Percentiles rank a stretch among this genome's conserved stretches.
Conservation (phyloP, 2,113 vertebrate genomes). For the Corythornis vintsioides region DNA sequence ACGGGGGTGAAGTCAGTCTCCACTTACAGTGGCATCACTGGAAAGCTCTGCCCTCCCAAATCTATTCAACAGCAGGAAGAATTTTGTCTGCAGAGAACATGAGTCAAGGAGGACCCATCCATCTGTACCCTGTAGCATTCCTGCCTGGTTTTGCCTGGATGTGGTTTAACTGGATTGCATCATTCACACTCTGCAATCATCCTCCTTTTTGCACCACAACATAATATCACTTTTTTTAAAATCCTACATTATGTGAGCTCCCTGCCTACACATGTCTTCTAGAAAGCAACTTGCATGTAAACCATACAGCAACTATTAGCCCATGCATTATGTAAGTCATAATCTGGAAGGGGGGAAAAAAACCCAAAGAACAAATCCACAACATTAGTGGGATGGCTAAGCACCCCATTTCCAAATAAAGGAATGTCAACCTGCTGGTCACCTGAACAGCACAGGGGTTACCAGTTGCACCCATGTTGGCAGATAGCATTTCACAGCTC, state of each 20-base stretch:
- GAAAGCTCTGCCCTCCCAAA: background rate
- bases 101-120: background rate
- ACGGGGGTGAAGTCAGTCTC: background rate
- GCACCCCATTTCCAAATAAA: background rate
- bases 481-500: slow-evolving; percentile 5
- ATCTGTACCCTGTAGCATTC: background rate
- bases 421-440: background rate
- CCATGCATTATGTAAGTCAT: background rate
- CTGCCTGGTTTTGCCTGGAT: background rate
- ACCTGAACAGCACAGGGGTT: slow-evolving; percentile 36
- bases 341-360: background rate
- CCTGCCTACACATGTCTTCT: slow-evolving; percentile 7
- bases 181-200: background rate
- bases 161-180: background rate
- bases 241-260: background rate
- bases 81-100: background rate
- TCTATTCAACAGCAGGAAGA: background rate
- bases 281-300: background rate
- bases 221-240: background rate
- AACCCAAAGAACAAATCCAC: background rate
- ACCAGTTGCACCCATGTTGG: background rate
- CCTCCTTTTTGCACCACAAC: background rate
- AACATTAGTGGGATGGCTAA: background rate
- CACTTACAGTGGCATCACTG: background rate
- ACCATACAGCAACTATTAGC: background rate